A percentile compares a stretch with the other conserved stretches of the same genome.
Evolutionary conservation across 2,888 invertebrate genomes (phyloP).

Genomic region (Thereva nobilitata): DNA sequence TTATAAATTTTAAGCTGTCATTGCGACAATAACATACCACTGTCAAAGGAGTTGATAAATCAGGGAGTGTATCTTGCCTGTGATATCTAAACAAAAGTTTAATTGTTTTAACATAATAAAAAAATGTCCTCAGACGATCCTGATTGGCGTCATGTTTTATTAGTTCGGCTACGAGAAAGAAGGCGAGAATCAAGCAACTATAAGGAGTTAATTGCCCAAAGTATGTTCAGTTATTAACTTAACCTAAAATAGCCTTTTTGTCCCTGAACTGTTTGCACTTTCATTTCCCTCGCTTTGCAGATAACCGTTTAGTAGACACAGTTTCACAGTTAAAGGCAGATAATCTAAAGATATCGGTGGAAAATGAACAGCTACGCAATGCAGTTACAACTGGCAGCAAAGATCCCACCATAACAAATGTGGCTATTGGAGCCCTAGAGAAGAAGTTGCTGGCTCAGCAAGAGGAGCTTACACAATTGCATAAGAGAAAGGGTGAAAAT

Average conservation of each 20-base stretch:
- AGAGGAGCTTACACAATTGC: constrained; percentile 90
- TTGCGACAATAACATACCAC: no score
- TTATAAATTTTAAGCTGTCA: no score
- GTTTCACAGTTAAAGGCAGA: constrained; percentile 78
- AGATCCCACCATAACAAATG: constrained; percentile 58
- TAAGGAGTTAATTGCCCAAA: constrained; percentile 78
- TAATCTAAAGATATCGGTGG: constrained; percentile 82
- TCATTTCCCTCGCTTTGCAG: constrained; percentile 57
- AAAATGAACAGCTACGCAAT: constrained; percentile 78
- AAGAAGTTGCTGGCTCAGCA: constrained; percentile 85
- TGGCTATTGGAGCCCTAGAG: constrained; percentile 73
- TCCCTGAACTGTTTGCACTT: neutral
- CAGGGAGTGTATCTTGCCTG: neutral
- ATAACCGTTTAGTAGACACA: constrained; percentile 84
- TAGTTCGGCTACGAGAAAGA: constrained; percentile 71
- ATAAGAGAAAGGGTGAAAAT: constrained; percentile 88
- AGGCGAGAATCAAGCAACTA: constrained; percentile 75
- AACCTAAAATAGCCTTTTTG: neutral
- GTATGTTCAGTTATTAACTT: constrained; percentile 63
- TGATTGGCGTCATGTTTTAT: constrained; percentile 72
- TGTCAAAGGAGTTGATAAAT: no score
- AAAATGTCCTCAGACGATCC: constrained; percentile 54
- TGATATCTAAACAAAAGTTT: neutral
- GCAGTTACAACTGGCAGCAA: constrained; percentile 60
- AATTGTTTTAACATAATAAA: neutral